Evolutionary conservation across 2,113 vertebrate species (phyloP), one percentile per base, ranked within the genome.

Genomic region (Amazona guildingii): DNA sequence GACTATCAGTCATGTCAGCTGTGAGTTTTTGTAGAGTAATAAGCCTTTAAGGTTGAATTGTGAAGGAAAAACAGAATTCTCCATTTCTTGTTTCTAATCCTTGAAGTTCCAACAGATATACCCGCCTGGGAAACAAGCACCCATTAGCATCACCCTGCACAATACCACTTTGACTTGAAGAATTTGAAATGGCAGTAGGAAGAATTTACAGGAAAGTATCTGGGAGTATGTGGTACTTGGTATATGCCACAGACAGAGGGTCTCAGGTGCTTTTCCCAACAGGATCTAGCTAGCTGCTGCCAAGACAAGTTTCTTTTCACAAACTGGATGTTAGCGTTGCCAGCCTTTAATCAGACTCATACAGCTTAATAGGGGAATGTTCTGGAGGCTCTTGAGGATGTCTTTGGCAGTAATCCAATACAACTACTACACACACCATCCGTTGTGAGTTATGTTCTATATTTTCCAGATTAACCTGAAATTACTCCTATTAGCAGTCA

Each of bases 201-300:
- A 78, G 85, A 61, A 46, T 94, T 93, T 94, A 72, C 85, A 90
- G 88, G 72, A 92, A 94, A n/a, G 46, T 70, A 19, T 81, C 88
- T 91, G 88, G 78, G 81, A 49, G 69, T 64, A 4, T 27, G 4
- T 46, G 44, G 15, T 76, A 57, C 77, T 85, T 85, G 62, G 66
- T 91, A 31, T 85, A 41, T 79, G 81, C 84, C 66, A 73, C 89
- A 92, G 89, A 91, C 77, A 62, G 4, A 54, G 48, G 66, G 81
- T 87, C 96, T 95, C 91, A 75, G 86, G 84, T 96, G 91, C 63
- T 89, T 91, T 85, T 95, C 94, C 83, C 91, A 79, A 82, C 55
- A 84, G 86, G 44, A 82, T 91, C 66, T 75, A 57, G 69, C 62
- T 66, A 69, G 52, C 86, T 91, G 86, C 86, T 92, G 91, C 95